Conservation (phyloP, 1,140 invertebrate genomes). For the Platyscapa corneri region DNA sequence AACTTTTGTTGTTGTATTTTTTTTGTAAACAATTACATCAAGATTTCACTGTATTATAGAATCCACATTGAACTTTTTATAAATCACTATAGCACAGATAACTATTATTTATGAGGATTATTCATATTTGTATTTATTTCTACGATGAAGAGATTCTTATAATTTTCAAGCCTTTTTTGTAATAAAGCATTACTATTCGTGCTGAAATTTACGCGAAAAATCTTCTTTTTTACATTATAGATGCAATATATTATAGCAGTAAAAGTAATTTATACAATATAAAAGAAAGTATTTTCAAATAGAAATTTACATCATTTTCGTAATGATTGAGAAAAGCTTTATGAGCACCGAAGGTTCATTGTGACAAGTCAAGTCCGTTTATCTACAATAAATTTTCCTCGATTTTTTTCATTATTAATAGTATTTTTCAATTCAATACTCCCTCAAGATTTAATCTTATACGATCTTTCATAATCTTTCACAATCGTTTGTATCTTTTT, state of each 20-base stretch:
- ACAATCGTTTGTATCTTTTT: background rate
- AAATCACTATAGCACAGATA: background rate
- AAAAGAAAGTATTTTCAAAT: background rate
- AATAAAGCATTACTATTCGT: background rate
- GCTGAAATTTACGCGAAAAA: background rate
- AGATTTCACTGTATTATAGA: background rate
- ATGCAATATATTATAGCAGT: no score
- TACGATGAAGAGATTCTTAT: background rate
- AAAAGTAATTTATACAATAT: no score
- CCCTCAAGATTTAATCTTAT: conserved; percentile 12
- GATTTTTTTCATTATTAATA: conserved; percentile 30
- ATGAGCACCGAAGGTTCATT: background rate
- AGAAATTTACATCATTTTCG: background rate
- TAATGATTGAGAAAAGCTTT: background rate
- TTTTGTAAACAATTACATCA: background rate
- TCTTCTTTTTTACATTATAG: no score
- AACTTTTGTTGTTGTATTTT: background rate
- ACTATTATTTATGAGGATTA: background rate
- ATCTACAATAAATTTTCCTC: background rate
- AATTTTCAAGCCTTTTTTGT: background rate
- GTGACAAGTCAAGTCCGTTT: conserved; percentile 11
- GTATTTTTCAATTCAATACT: conserved; percentile 15
- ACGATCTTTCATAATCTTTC: conserved; percentile 15
- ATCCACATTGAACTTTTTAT: background rate
- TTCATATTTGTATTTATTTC: background rate